Percentiles rank a stretch among this genome's conserved stretches.
These are phyloP conservation scores for Gastrophryne carolinensis DNA, from an alignment of 2,797 vertebrate genomes.

Conservation along the genomic window DNA sequence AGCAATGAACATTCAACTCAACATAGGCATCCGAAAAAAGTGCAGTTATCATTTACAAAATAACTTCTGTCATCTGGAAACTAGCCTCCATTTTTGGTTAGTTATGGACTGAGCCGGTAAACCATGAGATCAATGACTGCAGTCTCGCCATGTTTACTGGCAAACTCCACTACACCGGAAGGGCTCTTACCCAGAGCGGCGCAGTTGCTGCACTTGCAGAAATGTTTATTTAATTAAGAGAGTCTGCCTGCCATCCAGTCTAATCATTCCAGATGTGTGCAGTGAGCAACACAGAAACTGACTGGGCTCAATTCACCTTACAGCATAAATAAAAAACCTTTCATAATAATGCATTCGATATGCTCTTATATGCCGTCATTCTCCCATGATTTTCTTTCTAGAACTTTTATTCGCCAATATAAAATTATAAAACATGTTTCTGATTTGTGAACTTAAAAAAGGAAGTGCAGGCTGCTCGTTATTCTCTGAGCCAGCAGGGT, in stretches of 20 bases:
- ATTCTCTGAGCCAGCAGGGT: too few relatives aligned
- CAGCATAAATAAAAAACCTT: not conserved
- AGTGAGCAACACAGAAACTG: not conserved
- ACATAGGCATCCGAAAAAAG: too few relatives aligned
- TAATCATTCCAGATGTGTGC: constrained; percentile 23
- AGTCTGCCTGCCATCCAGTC: constrained; percentile 4
- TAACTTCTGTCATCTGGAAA: not conserved
- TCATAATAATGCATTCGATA: not conserved
- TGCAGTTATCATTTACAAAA: too few relatives aligned
- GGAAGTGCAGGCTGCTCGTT: too few relatives aligned
- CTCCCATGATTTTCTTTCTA: not conserved
- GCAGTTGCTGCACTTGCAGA: not conserved
- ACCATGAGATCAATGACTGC: not conserved
- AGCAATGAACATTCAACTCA: too few relatives aligned
- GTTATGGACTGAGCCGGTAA: not conserved
- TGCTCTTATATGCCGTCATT: not conserved
- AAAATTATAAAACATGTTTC: too few relatives aligned
- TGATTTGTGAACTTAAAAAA: too few relatives aligned
- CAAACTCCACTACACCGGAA: not conserved
- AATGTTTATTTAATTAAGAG: constrained; percentile 14
- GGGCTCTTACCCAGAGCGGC: not conserved
- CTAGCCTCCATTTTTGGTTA: not conserved
- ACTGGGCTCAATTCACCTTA: not conserved
- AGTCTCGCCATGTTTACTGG: not conserved
- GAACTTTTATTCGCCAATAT: too few relatives aligned